Evolutionary conservation across 2,797 vertebrate species (phyloP).

Genomic region (Lepus oiostolus): DNA sequence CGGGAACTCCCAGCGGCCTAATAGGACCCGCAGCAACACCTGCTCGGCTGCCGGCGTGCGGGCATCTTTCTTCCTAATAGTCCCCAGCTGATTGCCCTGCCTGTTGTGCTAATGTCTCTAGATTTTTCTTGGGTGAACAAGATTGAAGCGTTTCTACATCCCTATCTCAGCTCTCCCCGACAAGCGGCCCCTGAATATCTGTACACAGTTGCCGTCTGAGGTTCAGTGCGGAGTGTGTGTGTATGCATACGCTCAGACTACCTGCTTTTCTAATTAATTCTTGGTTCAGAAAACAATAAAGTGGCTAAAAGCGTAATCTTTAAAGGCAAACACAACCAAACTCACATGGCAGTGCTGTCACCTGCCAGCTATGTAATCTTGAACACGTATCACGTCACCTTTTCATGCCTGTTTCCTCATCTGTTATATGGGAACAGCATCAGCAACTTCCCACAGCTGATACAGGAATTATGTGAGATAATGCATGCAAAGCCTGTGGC

Average conservation of each 20-base stretch:
- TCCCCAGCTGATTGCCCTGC: not conserved
- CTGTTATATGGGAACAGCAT: not conserved
- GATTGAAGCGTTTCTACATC: constrained; percentile 38
- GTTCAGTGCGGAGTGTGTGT: not conserved
- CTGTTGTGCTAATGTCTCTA: constrained; percentile 39
- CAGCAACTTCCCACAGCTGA: not conserved
- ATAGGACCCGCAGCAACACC: constrained; percentile 74
- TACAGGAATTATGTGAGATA: not conserved
- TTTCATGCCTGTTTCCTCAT: not conserved
- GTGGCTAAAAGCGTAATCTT: not conserved
- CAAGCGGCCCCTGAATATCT: constrained; percentile 18
- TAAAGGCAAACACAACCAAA: not conserved
- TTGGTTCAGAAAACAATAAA: not conserved
- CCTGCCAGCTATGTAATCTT: not conserved
- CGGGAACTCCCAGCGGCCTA: constrained; percentile 60
- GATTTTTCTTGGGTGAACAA: constrained; percentile 77
- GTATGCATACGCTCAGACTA: not conserved
- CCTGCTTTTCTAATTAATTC: not conserved
- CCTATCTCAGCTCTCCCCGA: constrained; percentile 56
- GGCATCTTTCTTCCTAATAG: constrained; percentile 69
- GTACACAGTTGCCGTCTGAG: not conserved
- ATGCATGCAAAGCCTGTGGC: not conserved
- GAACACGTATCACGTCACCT: not conserved
- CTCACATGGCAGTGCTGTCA: not conserved
- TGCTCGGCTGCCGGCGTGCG: constrained; percentile 58